phyloP scores from a whole-genome alignment of 1,140 invertebrate genomes.

The Papilio xuthus region DNA sequence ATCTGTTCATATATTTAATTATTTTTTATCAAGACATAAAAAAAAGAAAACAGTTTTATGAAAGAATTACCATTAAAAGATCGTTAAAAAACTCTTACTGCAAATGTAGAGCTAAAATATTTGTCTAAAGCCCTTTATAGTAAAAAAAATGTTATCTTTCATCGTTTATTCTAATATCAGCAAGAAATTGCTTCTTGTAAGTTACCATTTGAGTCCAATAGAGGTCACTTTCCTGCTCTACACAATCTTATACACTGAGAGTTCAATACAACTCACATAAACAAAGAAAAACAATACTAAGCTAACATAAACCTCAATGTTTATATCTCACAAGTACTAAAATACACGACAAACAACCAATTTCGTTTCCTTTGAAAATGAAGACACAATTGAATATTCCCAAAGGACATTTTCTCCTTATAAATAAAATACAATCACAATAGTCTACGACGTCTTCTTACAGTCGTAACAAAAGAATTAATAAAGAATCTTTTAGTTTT shows the following conservation, averaged over 20 bases:
- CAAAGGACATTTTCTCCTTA: conserved; percentile 2
- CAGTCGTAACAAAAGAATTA: not conserved
- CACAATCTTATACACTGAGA: not conserved
- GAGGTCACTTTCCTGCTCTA: not conserved
- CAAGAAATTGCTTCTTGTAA: not conserved
- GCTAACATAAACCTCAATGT: conserved; percentile 22
- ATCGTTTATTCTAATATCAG: not conserved
- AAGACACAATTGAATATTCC: conserved; percentile 24
- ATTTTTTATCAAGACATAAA: no score
- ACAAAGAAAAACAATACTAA: conserved; percentile 15
- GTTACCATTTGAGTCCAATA: not conserved
- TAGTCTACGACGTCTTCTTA: not conserved
- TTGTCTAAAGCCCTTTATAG: no score
- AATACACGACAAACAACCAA: conserved; percentile 19
- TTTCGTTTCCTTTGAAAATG: conserved; percentile 22
- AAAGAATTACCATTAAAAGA: no score
- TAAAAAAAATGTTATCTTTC: no score
- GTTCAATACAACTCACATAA: conserved; percentile 5
- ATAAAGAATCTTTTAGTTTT: not conserved
- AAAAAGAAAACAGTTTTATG: no score
- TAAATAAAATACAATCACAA: conserved; percentile 9
- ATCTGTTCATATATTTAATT: not conserved
- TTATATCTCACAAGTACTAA: conserved; percentile 18
- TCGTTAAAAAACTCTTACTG: no score
- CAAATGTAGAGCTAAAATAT: no score